These are phyloP conservation scores for Caradrina kadenii DNA, from an alignment of 2,888 invertebrate species.

Conservation along the genomic window DNA sequence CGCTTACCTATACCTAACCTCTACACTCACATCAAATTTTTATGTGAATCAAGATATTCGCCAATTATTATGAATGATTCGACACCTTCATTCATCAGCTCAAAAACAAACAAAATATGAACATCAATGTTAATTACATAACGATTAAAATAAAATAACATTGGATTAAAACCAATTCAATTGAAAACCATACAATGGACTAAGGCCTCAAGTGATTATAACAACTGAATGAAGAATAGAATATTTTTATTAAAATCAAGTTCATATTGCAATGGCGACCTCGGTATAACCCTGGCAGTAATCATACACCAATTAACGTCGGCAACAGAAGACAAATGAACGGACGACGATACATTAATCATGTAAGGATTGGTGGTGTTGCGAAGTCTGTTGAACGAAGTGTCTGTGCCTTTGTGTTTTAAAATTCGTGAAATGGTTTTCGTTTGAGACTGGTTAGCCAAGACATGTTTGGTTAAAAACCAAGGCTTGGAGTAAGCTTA, in stretches of 20 bases:
- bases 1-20: too few relatives aligned
- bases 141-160: constrained; percentile 38
- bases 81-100: constrained; percentile 15
- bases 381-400: constrained; percentile 39
- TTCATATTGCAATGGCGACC: constrained; percentile 64
- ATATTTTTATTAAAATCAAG: constrained; percentile 55
- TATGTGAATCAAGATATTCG: background rate
- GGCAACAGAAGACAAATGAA: constrained; percentile 82
- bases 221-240: constrained; percentile 48
- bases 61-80: constrained; percentile 2
- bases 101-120: constrained; percentile 20
- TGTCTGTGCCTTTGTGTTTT: constrained; percentile 31
- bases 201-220: constrained; percentile 33
- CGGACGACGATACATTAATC: constrained; percentile 81
- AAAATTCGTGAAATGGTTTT: constrained; percentile 13
- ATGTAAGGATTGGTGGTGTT: constrained; percentile 59
- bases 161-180: constrained; percentile 27
- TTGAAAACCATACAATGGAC: constrained; percentile 45
- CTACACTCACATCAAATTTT: too few relatives aligned
- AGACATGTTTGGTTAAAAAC: background rate
- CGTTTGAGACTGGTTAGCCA: background rate
- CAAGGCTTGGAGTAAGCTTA: too few relatives aligned
- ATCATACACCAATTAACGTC: constrained; percentile 83
- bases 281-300: constrained; percentile 67
- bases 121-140: constrained; percentile 13